Conservation (phyloP, 2,113 vertebrate genomes). For the Lycaon pictus region DNA sequence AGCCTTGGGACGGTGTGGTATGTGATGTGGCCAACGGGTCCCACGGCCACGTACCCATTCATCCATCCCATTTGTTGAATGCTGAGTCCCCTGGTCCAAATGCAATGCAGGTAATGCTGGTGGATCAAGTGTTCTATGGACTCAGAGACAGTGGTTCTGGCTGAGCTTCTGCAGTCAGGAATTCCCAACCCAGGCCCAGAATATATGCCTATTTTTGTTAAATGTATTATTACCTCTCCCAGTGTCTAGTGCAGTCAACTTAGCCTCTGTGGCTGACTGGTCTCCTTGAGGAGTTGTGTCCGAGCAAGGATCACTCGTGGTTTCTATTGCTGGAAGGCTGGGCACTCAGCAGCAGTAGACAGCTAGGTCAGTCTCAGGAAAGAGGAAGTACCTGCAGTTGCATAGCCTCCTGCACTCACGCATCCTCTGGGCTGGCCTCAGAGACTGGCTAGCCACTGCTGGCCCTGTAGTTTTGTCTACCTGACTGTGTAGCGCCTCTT, state of each 20-base stretch:
- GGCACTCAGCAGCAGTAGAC: not conserved
- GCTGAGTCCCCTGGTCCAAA: not conserved
- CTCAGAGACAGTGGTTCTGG: not conserved
- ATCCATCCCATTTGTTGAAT: too few relatives aligned
- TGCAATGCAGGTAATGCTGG: too few relatives aligned
- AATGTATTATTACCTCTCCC: not conserved
- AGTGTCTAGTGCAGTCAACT: not conserved
- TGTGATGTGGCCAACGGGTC: not conserved
- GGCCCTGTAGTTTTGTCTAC: not conserved
- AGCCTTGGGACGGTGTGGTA: too few relatives aligned
- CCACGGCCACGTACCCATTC: not conserved
- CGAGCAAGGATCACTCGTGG: not conserved
- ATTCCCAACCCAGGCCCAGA: not conserved
- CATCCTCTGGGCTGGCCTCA: rapidly evolving
- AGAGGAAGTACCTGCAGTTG: not conserved
- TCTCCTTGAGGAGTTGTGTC: not conserved
- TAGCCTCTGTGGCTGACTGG: not conserved
- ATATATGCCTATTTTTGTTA: not conserved
- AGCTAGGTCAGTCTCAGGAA: not conserved
- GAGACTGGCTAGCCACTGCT: not conserved
- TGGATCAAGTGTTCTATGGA: not conserved
- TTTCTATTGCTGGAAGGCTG: not conserved
- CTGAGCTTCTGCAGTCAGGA: too few relatives aligned
- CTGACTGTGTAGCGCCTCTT: not conserved
- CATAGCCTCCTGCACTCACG: not conserved